These are phyloP conservation scores for Eudasyphora cyanicolor DNA, from an alignment of 2,888 invertebrate species.

Conservation along the genomic window DNA sequence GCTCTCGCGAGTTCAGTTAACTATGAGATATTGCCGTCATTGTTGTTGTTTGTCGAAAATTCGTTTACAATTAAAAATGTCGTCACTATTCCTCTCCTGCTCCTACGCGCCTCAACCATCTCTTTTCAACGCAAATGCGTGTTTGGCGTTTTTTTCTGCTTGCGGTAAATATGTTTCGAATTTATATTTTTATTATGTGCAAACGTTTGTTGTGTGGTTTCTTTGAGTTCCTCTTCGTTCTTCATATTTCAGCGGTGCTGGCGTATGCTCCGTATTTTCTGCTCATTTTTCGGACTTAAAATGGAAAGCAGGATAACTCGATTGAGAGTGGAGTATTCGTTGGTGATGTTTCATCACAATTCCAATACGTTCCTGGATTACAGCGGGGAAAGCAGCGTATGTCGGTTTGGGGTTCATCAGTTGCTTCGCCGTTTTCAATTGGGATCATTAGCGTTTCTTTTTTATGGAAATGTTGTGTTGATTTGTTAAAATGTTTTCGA, in stretches of 20 bases:
- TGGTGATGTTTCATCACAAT: constrained; percentile 71
- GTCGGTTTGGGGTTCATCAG: neutral
- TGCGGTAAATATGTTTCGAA: constrained; percentile 38
- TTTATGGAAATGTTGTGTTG: constrained; percentile 38
- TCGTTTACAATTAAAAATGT: constrained; percentile 79
- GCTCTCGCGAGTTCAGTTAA: neutral
- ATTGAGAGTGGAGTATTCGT: constrained; percentile 3
- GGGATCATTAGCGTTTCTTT: neutral
- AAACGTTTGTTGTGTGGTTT: constrained; percentile 78
- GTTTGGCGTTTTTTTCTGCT: constrained; percentile 19
- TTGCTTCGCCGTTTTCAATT: neutral
- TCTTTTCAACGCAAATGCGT: constrained; percentile 34
- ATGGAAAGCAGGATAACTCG: constrained; percentile 17
- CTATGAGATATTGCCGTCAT: constrained; percentile 20
- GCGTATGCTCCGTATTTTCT: constrained; percentile 38
- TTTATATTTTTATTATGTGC: constrained; percentile 76
- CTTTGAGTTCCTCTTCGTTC: constrained; percentile 68
- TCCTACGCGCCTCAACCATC: neutral
- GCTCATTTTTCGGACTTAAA: constrained; percentile 38
- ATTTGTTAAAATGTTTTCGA: constrained; percentile 45
- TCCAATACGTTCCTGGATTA: constrained; percentile 75
- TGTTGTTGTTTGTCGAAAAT: constrained; percentile 69
- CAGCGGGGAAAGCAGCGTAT: neutral
- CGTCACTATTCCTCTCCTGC: constrained; percentile 72
- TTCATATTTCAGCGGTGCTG: constrained; percentile 52